These are phyloP conservation scores for Sphaerodactylus townsendi DNA, from an alignment of 2,113 vertebrate genomes.

Conservation along the genomic window DNA sequence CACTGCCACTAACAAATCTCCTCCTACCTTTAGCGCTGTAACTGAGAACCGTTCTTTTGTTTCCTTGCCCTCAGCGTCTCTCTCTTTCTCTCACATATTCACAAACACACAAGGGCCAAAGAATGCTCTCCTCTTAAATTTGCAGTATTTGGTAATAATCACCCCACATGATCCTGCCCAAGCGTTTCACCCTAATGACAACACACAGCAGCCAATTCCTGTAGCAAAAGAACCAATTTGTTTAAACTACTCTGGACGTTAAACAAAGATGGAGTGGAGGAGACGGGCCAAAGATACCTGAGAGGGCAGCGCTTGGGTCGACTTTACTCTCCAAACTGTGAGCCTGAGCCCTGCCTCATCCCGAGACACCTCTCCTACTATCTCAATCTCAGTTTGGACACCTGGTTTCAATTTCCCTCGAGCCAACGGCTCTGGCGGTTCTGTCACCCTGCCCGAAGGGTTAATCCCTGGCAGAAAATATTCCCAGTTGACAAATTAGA, in stretches of 20 bases:
- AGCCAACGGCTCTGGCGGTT: not conserved
- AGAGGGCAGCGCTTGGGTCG: accelerated
- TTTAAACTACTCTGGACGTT: too few species aligned
- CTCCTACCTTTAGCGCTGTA: not conserved
- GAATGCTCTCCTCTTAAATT: not conserved
- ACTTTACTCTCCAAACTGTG: not conserved
- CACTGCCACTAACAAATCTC: not conserved
- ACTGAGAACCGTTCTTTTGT: not conserved
- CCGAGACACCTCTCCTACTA: accelerated
- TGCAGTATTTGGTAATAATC: not conserved
- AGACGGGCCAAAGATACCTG: not conserved
- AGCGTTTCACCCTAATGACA: not conserved
- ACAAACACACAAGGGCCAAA: not conserved
- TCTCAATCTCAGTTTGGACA: not conserved
- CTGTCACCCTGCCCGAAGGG: not conserved
- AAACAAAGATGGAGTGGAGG: not conserved
- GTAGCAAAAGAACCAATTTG: too few species aligned
- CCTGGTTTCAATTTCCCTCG: not conserved
- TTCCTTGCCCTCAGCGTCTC: not conserved
- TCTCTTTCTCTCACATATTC: not conserved
- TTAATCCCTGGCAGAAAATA: not conserved
- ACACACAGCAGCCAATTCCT: not conserved
- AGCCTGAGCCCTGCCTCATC: not conserved
- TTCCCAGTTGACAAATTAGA: not conserved
- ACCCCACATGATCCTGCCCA: not conserved